Percentiles rank a stretch among this genome's conserved stretches.
Evolutionary conservation across 2,797 vertebrate species (phyloP).

Genomic region (Scarus forsteni): DNA sequence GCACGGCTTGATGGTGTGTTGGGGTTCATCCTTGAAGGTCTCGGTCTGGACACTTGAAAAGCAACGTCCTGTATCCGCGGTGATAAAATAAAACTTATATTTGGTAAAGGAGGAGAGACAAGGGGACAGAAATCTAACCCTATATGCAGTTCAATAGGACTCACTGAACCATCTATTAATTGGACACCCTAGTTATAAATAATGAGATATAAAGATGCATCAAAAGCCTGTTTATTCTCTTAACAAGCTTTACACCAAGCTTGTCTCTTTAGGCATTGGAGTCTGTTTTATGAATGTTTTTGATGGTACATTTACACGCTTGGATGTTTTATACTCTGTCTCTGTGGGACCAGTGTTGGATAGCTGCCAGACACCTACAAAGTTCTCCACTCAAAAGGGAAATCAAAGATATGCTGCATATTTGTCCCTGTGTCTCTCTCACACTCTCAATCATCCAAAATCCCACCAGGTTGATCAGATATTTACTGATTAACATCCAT

Average conservation of each 20-base stretch:
- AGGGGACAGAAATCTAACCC: neutral
- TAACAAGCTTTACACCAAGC: neutral
- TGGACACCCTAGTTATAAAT: neutral
- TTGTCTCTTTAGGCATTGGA: neutral
- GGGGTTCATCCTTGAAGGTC: conserved; percentile 42
- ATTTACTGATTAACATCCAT: neutral
- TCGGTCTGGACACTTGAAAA: conserved; percentile 18
- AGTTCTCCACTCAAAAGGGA: conserved; percentile 30
- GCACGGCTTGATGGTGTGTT: conserved; percentile 22
- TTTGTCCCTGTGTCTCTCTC: conserved; percentile 9
- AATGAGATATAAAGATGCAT: conserved; percentile 1
- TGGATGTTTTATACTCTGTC: conserved; percentile 11
- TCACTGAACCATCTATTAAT: neutral
- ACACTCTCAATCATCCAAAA: conserved; percentile 11
- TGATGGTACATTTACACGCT: conserved; percentile 4
- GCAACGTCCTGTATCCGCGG: conserved; percentile 31
- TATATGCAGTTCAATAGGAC: too few relatives aligned
- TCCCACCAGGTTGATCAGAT: conserved; percentile 9
- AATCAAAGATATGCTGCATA: neutral
- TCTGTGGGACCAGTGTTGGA: conserved; percentile 27
- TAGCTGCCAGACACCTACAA: conserved; percentile 79
- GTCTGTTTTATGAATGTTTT: neutral
- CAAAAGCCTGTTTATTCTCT: neutral
- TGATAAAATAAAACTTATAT: conserved; percentile 26
- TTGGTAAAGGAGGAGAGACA: conserved; percentile 3